Evolutionary conservation across 2,797 vertebrate species (phyloP).

Genomic region (Hoplostethus atlanticus): DNA sequence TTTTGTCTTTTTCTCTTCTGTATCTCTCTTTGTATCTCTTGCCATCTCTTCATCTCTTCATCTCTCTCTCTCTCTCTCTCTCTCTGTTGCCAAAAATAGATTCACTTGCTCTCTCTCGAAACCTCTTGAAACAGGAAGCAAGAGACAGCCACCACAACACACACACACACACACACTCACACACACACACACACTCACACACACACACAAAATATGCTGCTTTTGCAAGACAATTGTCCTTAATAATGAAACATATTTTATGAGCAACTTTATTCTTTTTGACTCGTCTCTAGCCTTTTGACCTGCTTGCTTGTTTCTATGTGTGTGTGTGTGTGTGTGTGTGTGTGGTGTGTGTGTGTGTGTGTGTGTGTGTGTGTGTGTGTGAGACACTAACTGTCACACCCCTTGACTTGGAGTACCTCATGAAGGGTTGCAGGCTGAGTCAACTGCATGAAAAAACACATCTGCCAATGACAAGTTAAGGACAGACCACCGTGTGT

Average conservation of each 20-base stretch:
- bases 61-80: constrained; percentile 34
- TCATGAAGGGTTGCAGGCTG: constrained; percentile 43
- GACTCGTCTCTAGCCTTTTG: background rate
- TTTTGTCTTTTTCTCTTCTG: background rate
- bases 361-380: background rate
- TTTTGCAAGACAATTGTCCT: constrained; percentile 34
- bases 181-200: too few relatives aligned
- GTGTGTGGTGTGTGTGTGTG: background rate
- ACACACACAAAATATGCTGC: background rate
- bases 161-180: constrained; percentile 6
- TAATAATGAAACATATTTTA: constrained; percentile 25
- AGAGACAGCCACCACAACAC: constrained; percentile 44
- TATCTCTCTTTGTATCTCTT: constrained; percentile 2
- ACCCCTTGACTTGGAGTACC: constrained; percentile 20
- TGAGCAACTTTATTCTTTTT: constrained; percentile 24
- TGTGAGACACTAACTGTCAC: constrained; percentile 13
- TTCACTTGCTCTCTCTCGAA: constrained; percentile 45
- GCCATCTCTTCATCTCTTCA: constrained; percentile 4
- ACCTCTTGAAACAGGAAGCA: constrained; percentile 69
- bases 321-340: background rate
- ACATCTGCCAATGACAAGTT: constrained; percentile 48
- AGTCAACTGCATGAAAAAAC: constrained; percentile 51
- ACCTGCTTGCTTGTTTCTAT: background rate
- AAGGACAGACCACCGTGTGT: constrained; percentile 3
- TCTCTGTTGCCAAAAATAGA: constrained; percentile 66